Evolutionary conservation across 2,797 vertebrate genomes (phyloP), one percentile per base, ranked within the genome.

Genomic region (Podarcis siculus): DNA sequence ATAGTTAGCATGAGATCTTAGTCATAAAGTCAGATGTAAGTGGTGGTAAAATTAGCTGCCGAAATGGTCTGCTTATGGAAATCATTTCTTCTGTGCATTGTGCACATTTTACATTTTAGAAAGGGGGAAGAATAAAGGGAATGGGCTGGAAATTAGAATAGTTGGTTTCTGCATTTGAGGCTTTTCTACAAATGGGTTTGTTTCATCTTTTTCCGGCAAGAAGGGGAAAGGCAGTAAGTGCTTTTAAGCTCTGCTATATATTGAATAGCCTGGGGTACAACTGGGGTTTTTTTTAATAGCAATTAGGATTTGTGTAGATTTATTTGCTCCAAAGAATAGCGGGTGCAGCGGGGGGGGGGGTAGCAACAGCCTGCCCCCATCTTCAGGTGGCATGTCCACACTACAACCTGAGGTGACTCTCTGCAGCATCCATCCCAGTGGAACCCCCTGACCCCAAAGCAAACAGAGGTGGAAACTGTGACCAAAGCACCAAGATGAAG

Each of bases 1-100:
- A 94, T 94, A 91, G 93, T 94, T 89, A 92, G 94, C 95, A 93
- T 83, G 85, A 94, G 95, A 92, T 93, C 93, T 94, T 93, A 90
- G 93, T 95, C 93, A 88, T 94, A 90, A 95, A 94, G 91, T 88
- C 92, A 86, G 90, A 90, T 93, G 72, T 89, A 90, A 89, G 71
- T 83, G 92, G 91, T 91, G 91, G 90, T 92, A 91, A 93, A 94
- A 91, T 95, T 90, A 94, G 93, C 93, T 93, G 89, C 89, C 89
- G 79, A 91, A 87, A 82, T 87, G 21, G 81, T 89, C 92, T 89
- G 90, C 92, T 94, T 90, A 82, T 90, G 94, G 95, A 90, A 94
- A 55, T 55, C 49, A 55, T 55, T 55, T 55, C 49, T 55, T 55
- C 49, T 55, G 49, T 55, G 49, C 49, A 55, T 87, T 76, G 89